Evolutionary conservation across 2,797 vertebrate genomes (phyloP).

Genomic region (Xiphorhynchus erythropygius): DNA sequence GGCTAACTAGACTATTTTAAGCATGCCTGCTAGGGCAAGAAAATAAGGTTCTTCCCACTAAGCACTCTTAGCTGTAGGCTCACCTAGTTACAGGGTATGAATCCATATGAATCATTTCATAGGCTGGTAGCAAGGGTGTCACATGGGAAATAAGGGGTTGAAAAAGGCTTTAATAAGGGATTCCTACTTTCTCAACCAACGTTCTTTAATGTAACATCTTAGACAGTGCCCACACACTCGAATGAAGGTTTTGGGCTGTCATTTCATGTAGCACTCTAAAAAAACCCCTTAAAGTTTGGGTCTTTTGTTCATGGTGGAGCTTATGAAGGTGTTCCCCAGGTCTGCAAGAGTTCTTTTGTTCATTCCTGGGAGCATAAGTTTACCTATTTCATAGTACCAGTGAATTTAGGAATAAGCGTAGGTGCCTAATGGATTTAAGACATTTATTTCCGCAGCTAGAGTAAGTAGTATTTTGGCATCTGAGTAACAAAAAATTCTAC

Average conservation of each 20-base stretch:
- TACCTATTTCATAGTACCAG: background rate
- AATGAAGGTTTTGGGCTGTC: background rate
- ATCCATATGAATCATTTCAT: background rate
- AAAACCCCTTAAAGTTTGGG: background rate
- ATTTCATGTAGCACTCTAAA: background rate
- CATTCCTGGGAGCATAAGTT: background rate
- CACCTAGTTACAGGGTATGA: too few relatives aligned
- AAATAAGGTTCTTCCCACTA: background rate
- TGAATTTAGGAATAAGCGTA: background rate
- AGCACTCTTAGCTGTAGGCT: background rate
- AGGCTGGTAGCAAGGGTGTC: background rate
- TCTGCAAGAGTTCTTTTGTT: background rate
- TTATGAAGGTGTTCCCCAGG: background rate
- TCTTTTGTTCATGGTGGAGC: background rate
- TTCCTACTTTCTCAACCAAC: background rate
- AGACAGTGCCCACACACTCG: background rate
- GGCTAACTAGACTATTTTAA: background rate
- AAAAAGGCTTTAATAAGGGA: background rate
- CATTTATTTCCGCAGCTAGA: background rate
- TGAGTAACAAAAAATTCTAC: background rate
- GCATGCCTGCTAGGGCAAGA: background rate
- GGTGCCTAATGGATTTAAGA: background rate
- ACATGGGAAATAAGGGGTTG: background rate
- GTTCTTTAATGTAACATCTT: background rate
- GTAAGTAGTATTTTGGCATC: background rate